Base-by-base conservation (phyloP, 2,113 vertebrate species). In the Menidia beryllina region DNA sequence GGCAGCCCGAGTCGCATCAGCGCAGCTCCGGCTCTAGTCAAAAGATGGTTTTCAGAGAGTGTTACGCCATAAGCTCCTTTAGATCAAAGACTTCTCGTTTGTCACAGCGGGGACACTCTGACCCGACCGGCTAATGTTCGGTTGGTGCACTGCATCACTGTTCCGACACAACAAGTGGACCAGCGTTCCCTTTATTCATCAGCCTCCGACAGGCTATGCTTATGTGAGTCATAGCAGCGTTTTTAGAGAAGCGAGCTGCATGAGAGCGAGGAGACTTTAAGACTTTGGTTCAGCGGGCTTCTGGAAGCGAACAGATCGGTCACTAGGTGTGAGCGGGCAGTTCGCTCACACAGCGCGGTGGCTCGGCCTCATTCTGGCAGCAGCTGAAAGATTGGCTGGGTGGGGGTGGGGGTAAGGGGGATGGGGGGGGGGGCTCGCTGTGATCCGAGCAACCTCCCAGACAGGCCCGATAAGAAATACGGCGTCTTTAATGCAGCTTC, bases 361-460 rank as follows among this genome's bases (percentile, higher is more conserved):
- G 43, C n/a, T 15, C 71, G 21, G 50, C 25, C 12, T 74, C 47
- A 25, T 38, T 57, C 74, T 34, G 50, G 54, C 68, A 86, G 75
- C 45, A 61, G 39, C 49, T 41, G 56, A 20, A 69, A 54, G 61
- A 75, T 19, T 21, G 23, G 34, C 55, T 5, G 43, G 69, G 41
- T 70, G 72, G 57, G 72, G 50, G 69, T 36, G 73, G 72, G 57
- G 72, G 50, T n/a, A n/a, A n/a, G n/a, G n/a, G n/a, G n/a, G n/a
- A n/a, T n/a, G n/a, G n/a, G n/a, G n/a, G 69, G 41, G 73, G 72
- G 57, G 72, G 50, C 82, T 71, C 54, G 15, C 59, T 76, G 59
- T 54, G 14, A 80, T 88, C 55, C 30, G 62, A 72, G 21, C 66
- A 74, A 83, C 82, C 77, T 84, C 57, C 71, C 62, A 61, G 67